Evolutionary conservation across 2,888 invertebrate genomes (phyloP).

Genomic region (Onthophagus sagittarius): DNA sequence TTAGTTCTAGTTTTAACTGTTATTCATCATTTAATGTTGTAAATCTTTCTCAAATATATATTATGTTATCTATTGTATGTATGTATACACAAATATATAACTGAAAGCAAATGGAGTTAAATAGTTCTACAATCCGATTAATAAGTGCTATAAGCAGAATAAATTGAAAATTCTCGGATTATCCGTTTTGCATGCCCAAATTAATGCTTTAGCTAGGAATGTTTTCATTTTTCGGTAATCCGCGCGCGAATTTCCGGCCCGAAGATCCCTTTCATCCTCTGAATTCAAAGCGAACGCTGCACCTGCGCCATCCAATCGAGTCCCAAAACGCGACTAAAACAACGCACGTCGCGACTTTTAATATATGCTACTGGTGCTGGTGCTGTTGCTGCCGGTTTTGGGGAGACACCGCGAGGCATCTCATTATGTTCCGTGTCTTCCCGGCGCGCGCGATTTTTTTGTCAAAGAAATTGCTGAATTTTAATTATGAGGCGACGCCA

Average conservation of each 20-base stretch:
- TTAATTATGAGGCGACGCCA: constrained; percentile 1
- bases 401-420: background rate
- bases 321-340: background rate
- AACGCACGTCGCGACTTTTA: constrained; percentile 2
- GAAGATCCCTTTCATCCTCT: background rate
- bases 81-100: too few relatives aligned
- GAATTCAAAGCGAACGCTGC: background rate
- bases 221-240: background rate
- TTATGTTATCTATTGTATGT: too few relatives aligned
- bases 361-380: background rate
- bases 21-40: too few relatives aligned
- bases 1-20: too few relatives aligned
- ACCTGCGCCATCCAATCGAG: background rate
- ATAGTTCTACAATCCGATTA: too few relatives aligned
- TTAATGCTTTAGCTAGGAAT: background rate
- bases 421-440: background rate
- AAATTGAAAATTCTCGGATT: too few relatives aligned
- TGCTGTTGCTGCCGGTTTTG: background rate
- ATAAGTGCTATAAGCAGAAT: too few relatives aligned
- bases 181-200: background rate
- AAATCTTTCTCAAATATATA: too few relatives aligned
- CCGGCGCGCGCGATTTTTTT: background rate
- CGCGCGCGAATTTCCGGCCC: background rate
- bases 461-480: constrained; percentile 14
- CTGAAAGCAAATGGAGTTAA: too few relatives aligned